Conservation (phyloP, 1,140 invertebrate genomes). For the Sitobion miscanthi region DNA sequence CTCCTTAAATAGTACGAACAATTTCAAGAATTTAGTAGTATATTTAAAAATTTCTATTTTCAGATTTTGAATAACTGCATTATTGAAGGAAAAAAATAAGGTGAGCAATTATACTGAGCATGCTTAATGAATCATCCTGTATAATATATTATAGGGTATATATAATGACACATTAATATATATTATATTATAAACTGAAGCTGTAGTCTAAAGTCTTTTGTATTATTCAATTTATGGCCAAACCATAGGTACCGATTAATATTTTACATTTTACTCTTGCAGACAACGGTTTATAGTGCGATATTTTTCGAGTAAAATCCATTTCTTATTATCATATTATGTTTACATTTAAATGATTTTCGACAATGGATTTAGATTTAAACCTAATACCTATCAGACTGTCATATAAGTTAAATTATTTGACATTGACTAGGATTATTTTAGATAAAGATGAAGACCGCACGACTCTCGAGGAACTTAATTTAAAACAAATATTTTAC, state of each 20-base stretch:
- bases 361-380: background rate
- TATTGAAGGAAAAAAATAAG: background rate
- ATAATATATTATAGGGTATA: background rate
- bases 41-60: too few relatives aligned
- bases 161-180: background rate
- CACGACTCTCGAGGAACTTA: background rate
- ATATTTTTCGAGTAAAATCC: background rate
- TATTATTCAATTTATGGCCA: background rate
- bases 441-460: background rate
- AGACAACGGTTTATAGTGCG: background rate
- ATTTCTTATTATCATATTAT: background rate
- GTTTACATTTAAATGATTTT: background rate
- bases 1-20: too few relatives aligned
- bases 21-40: too few relatives aligned
- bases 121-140: background rate
- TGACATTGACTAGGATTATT: background rate
- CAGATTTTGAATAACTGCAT: background rate
- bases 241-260: background rate
- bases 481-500: slow-evolving; percentile 5
- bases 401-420: background rate
- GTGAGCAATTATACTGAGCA: background rate
- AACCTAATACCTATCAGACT: background rate
- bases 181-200: background rate
- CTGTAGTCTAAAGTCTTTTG: background rate
- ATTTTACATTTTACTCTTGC: background rate